phyloP scores from a whole-genome alignment of 1,140 invertebrate genomes.

The Oncopeltus fasciatus region DNA sequence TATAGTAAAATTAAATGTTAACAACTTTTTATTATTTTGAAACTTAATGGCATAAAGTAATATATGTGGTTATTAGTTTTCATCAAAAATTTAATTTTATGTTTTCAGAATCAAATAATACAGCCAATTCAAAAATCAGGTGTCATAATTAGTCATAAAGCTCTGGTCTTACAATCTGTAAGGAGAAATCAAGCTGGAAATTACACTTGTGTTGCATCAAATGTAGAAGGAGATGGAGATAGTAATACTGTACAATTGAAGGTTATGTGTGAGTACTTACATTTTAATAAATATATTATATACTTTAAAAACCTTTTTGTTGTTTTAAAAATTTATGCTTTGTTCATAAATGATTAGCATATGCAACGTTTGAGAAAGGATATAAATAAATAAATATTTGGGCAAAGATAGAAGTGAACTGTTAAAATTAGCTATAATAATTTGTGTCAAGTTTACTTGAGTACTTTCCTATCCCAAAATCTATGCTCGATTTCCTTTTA shows the following conservation, averaged over 20 bases:
- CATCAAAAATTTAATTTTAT: background rate
- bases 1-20: too few relatives aligned
- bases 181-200: slow-evolving; percentile 64
- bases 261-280: slow-evolving; percentile 81
- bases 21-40: too few relatives aligned
- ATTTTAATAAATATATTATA: too few relatives aligned
- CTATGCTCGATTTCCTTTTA: too few relatives aligned
- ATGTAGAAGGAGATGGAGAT: slow-evolving; percentile 73
- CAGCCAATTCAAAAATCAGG: slow-evolving; percentile 66
- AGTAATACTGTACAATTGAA: slow-evolving; percentile 65
- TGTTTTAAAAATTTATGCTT: background rate
- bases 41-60: too few relatives aligned
- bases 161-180: slow-evolving; percentile 61
- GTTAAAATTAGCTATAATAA: too few relatives aligned
- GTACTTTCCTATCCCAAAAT: too few relatives aligned
- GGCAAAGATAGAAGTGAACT: too few relatives aligned
- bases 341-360: background rate
- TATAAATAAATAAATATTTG: too few relatives aligned
- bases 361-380: background rate
- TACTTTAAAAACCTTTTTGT: too few relatives aligned
- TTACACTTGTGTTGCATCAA: slow-evolving; percentile 74
- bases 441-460: too few relatives aligned
- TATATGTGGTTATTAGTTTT: too few relatives aligned
- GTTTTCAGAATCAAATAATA: slow-evolving; percentile 52
- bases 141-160: slow-evolving; percentile 63